Percentiles rank a stretch among this genome's conserved stretches.
Evolutionary conservation across 2,797 vertebrate genomes (phyloP).

Genomic region (Delichon dasypus): DNA sequence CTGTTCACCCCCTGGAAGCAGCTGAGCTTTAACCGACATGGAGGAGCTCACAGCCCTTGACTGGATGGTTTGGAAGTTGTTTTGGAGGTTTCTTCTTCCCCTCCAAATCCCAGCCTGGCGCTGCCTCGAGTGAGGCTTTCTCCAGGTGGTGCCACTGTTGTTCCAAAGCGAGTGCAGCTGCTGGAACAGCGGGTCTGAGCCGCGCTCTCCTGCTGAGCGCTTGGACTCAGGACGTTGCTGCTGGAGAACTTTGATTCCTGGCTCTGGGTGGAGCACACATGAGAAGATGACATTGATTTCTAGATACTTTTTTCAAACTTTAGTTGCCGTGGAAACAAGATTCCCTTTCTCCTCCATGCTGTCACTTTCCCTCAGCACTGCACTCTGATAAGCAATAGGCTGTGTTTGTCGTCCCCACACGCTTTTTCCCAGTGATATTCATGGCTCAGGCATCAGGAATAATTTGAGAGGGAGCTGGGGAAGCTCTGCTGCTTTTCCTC

Average conservation of each 20-base stretch:
- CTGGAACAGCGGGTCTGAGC: background rate
- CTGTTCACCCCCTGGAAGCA: background rate
- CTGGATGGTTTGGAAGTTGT: background rate
- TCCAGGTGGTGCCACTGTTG: constrained; percentile 53
- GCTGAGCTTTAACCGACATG: accelerated
- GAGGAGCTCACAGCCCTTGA: background rate
- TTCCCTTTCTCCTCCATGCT: constrained; percentile 7
- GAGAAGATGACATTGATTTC: constrained; percentile 18
- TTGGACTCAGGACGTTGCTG: accelerated
- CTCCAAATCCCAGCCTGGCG: background rate
- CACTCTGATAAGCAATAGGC: background rate
- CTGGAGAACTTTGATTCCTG: background rate
- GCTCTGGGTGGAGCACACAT: background rate
- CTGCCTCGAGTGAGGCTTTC: background rate
- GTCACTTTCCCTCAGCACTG: background rate
- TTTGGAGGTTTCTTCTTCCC: background rate
- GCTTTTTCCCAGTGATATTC: background rate
- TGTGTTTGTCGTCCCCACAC: background rate
- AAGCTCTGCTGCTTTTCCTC: background rate
- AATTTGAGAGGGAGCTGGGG: background rate
- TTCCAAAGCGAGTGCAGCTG: background rate
- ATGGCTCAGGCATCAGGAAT: background rate
- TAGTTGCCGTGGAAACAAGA: constrained; percentile 53
- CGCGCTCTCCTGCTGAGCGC: background rate
- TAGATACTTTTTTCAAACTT: constrained; percentile 38